Conservation (phyloP, 2,797 vertebrate species). For the Monodelphis domestica region DNA sequence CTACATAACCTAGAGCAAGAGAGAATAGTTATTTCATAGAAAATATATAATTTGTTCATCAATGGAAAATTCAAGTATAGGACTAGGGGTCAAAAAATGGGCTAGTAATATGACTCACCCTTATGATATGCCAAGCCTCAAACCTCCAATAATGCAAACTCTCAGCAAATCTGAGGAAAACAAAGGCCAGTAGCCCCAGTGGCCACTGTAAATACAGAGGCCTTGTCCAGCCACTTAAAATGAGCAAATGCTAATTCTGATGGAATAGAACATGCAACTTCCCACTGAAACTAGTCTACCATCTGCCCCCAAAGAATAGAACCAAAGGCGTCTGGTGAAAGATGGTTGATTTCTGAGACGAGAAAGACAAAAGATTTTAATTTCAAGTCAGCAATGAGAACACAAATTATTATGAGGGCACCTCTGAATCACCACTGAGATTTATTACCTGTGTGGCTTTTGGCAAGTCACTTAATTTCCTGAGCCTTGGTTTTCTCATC, state of each 20-base stretch:
- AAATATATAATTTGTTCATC: slow-evolving; percentile 52
- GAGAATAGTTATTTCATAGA: slow-evolving; percentile 56
- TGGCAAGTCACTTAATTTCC: neutral
- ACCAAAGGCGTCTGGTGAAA: neutral
- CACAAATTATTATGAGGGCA: neutral
- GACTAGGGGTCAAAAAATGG: slow-evolving; percentile 62
- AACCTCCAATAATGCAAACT: slow-evolving; percentile 46
- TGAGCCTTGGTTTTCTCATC: neutral
- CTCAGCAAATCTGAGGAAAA: slow-evolving; percentile 29
- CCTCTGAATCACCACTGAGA: neutral
- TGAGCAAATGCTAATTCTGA: slow-evolving; percentile 1
- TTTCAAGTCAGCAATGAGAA: neutral
- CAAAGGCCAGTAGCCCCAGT: neutral
- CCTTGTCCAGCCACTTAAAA: neutral
- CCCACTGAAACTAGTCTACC: neutral
- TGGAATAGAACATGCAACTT: neutral
- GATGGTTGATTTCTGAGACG: neutral
- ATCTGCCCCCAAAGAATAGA: neutral
- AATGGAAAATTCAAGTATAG: slow-evolving; percentile 67
- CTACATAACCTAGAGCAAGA: slow-evolving; percentile 1
- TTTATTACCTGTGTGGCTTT: neutral
- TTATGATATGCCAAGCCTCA: slow-evolving; percentile 45
- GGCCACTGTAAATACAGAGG: neutral
- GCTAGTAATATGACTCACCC: slow-evolving; percentile 47
- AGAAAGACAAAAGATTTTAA: neutral